Percentiles rank a stretch among this genome's conserved stretches.
phyloP scores from a whole-genome alignment of 1,140 invertebrate genomes.

The Drosophila navojoa region DNA sequence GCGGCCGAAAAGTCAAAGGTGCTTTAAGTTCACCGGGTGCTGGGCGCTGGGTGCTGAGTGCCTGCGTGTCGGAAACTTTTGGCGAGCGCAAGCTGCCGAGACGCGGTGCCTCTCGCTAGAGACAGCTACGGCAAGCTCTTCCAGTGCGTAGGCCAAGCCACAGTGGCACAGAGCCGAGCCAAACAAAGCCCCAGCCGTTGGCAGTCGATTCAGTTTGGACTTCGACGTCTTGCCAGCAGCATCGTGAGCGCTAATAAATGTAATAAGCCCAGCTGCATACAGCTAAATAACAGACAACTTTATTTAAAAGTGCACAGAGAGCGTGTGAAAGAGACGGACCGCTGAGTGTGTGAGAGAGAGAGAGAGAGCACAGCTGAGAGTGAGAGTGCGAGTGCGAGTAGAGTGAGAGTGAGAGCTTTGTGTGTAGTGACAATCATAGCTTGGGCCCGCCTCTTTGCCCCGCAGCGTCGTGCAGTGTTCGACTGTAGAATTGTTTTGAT shows the following conservation, averaged over 20 bases:
- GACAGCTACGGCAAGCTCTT: conserved; percentile 55
- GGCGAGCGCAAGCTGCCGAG: conserved; percentile 40
- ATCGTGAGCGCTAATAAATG: conserved; percentile 60
- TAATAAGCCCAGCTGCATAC: conserved; percentile 29
- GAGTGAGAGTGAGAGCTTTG: conserved; percentile 18
- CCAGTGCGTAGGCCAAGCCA: conserved; percentile 41
- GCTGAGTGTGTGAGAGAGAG: conserved; percentile 10
- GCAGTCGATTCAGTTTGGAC: conserved; percentile 45
- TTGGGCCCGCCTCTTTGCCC: conserved; percentile 12
- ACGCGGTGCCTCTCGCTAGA: not conserved
- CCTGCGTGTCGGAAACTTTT: conserved; percentile 14
- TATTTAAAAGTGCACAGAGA: conserved; percentile 15
- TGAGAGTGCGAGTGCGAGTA: conserved; percentile 14
- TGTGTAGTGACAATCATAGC: conserved; percentile 32
- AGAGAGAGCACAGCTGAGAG: conserved; percentile 17
- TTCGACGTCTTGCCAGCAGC: conserved; percentile 66
- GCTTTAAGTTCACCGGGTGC: conserved; percentile 35
- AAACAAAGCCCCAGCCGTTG: conserved; percentile 17
- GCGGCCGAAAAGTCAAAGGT: conserved; percentile 31
- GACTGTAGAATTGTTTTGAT: conserved; percentile 44
- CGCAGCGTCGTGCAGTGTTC: conserved; percentile 24
- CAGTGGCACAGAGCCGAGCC: conserved; percentile 8
- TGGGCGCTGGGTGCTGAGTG: not conserved
- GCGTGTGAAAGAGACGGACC: conserved; percentile 17
- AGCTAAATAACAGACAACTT: conserved; percentile 32